These are phyloP conservation scores for Apeltes quadracus DNA, from an alignment of 2,113 vertebrate species.

Conservation along the genomic window DNA sequence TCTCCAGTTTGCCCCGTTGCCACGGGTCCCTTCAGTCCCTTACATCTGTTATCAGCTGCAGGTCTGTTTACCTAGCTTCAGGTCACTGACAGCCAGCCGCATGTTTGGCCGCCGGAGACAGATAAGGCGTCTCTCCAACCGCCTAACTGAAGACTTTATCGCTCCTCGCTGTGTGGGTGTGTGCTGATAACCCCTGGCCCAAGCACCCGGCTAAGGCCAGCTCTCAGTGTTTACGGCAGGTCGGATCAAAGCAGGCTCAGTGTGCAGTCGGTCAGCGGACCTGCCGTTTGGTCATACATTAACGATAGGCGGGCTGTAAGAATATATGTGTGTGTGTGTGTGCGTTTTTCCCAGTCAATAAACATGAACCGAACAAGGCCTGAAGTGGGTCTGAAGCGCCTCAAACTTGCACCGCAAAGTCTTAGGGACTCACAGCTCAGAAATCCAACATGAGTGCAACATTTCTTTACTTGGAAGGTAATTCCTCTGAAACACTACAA, in stretches of 20 bases:
- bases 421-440: background rate
- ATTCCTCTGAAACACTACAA: background rate
- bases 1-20: slow-evolving; percentile 29
- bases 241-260: slow-evolving; percentile 83
- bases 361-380: slow-evolving; percentile 70
- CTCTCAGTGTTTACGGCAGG: slow-evolving; percentile 65
- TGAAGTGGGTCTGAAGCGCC: slow-evolving; percentile 60
- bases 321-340: slow-evolving; percentile 35
- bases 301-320: slow-evolving; percentile 62
- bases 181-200: slow-evolving; percentile 75
- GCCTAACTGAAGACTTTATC: slow-evolving; percentile 83
- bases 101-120: slow-evolving; percentile 69
- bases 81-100: slow-evolving; percentile 74
- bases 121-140: slow-evolving; percentile 83
- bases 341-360: slow-evolving; percentile 62
- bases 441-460: background rate
- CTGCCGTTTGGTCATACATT: slow-evolving; percentile 81
- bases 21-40: slow-evolving; percentile 34
- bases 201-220: slow-evolving; percentile 45
- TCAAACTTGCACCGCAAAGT: slow-evolving; percentile 17
- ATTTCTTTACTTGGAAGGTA: background rate
- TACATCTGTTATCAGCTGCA: slow-evolving; percentile 63
- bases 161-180: slow-evolving; percentile 60
- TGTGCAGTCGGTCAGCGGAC: slow-evolving; percentile 77
- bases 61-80: slow-evolving; percentile 79